Evolutionary conservation across 1,140 invertebrate genomes (phyloP).

Genomic region (Mizuhopecten yessoensis): DNA sequence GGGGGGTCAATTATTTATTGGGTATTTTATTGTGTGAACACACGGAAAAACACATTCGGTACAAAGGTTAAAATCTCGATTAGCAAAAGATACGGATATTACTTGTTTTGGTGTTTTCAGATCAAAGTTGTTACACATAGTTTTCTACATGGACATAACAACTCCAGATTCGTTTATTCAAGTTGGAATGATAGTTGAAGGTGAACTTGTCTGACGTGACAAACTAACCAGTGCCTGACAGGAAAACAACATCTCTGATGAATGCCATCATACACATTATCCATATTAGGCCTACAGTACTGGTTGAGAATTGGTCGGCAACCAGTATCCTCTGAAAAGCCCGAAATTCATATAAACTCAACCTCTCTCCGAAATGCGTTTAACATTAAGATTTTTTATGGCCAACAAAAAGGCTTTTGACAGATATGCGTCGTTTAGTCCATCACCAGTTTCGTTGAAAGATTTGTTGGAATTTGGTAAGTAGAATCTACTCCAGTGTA

Average conservation of each 20-base stretch:
- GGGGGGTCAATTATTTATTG: not conserved
- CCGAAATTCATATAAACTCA: not conserved
- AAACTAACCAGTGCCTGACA: no score
- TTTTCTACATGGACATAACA: no score
- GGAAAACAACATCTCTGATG: no score
- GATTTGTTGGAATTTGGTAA: slow-evolving; percentile 63
- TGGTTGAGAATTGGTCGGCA: no score
- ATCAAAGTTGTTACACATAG: no score
- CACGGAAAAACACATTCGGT: not conserved
- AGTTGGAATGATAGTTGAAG: no score
- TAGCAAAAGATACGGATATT: not conserved
- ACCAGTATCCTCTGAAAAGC: no score
- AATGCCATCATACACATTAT: no score
- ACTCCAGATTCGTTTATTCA: no score
- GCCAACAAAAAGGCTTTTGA: slow-evolving; percentile 57
- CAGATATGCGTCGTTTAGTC: slow-evolving; percentile 88
- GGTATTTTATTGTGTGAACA: slow-evolving; percentile 31
- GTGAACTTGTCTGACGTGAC: no score
- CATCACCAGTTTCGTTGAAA: slow-evolving; percentile 93
- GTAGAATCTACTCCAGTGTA: not conserved
- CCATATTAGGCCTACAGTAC: no score
- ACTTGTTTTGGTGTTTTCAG: not conserved
- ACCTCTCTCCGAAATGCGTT: not conserved
- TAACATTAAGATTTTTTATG: not conserved
- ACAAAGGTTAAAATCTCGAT: slow-evolving; percentile 34